These are phyloP conservation scores for Oxycera nigricornis DNA, from an alignment of 2,888 invertebrate genomes.

Conservation along the genomic window DNA sequence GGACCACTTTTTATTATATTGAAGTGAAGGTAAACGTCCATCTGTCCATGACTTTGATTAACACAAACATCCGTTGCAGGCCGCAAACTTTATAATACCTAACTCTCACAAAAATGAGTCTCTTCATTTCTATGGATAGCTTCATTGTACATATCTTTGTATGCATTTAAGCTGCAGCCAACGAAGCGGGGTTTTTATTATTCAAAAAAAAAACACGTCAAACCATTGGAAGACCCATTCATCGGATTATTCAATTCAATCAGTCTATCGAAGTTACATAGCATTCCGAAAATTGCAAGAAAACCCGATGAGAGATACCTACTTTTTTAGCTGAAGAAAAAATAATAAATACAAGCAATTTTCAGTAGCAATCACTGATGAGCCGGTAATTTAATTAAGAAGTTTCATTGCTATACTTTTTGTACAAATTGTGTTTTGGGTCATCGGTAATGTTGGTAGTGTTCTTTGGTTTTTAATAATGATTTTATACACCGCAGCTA, in stretches of 20 bases:
- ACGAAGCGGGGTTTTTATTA: too few relatives aligned
- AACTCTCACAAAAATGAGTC: too few relatives aligned
- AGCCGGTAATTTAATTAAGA: background rate
- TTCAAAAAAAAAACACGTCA: too few relatives aligned
- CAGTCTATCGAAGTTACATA: background rate
- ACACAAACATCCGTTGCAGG: constrained; percentile 20
- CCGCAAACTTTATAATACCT: too few relatives aligned
- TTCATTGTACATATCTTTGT: too few relatives aligned
- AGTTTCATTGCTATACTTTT: background rate
- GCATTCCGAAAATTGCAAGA: background rate
- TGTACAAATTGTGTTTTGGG: too few relatives aligned
- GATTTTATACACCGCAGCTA: too few relatives aligned
- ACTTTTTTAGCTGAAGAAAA: background rate
- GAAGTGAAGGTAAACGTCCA: constrained; percentile 31
- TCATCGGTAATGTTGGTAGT: too few relatives aligned
- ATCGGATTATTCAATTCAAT: background rate
- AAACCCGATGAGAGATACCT: background rate
- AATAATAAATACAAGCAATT: background rate
- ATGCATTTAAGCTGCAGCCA: too few relatives aligned
- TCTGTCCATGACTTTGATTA: constrained; percentile 37
- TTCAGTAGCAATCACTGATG: background rate
- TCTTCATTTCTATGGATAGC: too few relatives aligned
- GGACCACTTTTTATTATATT: background rate
- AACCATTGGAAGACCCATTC: too few relatives aligned
- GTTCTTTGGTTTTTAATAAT: too few relatives aligned